These are phyloP conservation scores for Heterocephalus glaber DNA, from an alignment of 2,113 vertebrate species.

Conservation along the genomic window DNA sequence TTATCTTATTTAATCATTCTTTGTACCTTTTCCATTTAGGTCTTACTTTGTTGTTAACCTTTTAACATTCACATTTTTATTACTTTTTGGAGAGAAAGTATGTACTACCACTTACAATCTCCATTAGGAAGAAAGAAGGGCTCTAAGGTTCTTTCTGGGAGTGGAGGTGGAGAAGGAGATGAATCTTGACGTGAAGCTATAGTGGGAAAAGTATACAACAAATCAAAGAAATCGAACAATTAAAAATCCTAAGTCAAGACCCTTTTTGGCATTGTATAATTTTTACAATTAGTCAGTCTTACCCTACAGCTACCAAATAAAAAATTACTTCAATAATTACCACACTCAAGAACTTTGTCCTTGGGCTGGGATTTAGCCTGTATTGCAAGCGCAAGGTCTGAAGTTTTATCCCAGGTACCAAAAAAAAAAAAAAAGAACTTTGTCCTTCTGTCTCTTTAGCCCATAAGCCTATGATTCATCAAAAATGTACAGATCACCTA, in stretches of 20 bases:
- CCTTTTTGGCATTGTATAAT: neutral
- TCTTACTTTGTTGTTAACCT: slow-evolving; percentile 45
- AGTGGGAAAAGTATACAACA: slow-evolving; percentile 12
- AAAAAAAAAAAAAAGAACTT: no score
- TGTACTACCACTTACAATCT: slow-evolving; percentile 83
- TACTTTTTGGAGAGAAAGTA: slow-evolving; percentile 32
- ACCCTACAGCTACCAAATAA: neutral
- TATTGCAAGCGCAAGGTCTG: no score
- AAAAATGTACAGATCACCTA: neutral
- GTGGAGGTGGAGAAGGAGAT: slow-evolving; percentile 80
- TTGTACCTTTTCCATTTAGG: slow-evolving; percentile 41
- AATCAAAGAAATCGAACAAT: neutral
- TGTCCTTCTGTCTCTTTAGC: neutral
- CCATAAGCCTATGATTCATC: neutral
- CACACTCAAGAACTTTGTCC: slow-evolving; percentile 1
- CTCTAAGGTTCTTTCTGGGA: slow-evolving; percentile 89
- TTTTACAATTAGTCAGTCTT: neutral
- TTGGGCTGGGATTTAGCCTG: no score
- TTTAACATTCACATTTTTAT: neutral
- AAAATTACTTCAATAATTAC: slow-evolving; percentile 11
- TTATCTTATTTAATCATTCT: slow-evolving; percentile 31
- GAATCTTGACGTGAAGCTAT: slow-evolving; percentile 69
- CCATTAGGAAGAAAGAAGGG: slow-evolving; percentile 87
- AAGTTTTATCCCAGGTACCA: no score
- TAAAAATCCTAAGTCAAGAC: slow-evolving; percentile 3